Evolutionary conservation across 2,888 invertebrate genomes (phyloP).

Genomic region (Eupithecia vulgata): DNA sequence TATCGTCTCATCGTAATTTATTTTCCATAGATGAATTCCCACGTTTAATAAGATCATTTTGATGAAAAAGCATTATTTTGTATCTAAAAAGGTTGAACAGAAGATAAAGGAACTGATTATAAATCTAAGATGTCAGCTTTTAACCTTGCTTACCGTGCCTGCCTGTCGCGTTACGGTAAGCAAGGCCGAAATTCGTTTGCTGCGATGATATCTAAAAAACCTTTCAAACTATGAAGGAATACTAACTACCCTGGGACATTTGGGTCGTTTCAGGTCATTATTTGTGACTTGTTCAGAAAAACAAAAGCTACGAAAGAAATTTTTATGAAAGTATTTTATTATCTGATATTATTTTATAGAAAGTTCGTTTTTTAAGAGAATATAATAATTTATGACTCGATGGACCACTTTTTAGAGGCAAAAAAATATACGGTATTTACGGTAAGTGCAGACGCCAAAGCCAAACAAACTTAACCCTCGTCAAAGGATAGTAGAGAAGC

Average conservation of each 20-base stretch:
- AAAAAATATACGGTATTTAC: slow-evolving; percentile 39
- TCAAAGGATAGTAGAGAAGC: slow-evolving; percentile 35
- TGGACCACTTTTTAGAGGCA: slow-evolving; percentile 10
- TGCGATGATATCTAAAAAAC: neutral
- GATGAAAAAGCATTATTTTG: neutral
- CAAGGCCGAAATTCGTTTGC: neutral
- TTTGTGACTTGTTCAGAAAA: neutral
- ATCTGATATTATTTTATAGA: neutral
- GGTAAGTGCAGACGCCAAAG: slow-evolving; percentile 37
- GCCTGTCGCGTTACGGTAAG: neutral
- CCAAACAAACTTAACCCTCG: slow-evolving; percentile 44
- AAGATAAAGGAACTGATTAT: neutral
- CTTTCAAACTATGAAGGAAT: neutral
- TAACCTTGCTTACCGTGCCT: neutral
- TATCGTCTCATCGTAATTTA: neutral
- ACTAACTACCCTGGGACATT: neutral
- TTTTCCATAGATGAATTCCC: neutral
- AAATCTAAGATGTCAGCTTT: neutral
- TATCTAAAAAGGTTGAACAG: neutral
- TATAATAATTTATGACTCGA: neutral
- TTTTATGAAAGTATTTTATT: neutral
- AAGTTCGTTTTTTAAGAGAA: neutral
- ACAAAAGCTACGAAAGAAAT: neutral
- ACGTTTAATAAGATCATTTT: neutral
- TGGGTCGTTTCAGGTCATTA: neutral